Percentiles rank a stretch among this genome's conserved stretches.
These are phyloP conservation scores for Xylota segnis DNA, from an alignment of 2,888 invertebrate species.

Conservation along the genomic window DNA sequence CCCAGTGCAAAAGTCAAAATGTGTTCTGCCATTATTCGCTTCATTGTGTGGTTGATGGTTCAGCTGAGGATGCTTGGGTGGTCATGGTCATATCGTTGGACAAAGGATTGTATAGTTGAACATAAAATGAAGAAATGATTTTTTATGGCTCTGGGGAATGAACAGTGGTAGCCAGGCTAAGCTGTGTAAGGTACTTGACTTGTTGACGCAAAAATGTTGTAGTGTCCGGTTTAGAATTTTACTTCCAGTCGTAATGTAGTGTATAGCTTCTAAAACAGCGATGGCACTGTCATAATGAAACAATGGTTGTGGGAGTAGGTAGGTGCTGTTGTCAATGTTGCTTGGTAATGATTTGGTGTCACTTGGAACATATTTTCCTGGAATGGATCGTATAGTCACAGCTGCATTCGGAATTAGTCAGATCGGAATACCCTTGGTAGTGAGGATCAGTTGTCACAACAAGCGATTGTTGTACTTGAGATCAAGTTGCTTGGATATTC, in stretches of 20 bases:
- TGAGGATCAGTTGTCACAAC: neutral
- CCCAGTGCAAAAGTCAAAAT: conserved; percentile 52
- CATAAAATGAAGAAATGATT: conserved; percentile 29
- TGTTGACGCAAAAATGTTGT: neutral
- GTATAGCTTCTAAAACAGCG: neutral
- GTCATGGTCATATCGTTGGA: conserved; percentile 33
- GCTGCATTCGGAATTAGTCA: too few relatives aligned
- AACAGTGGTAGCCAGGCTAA: neutral
- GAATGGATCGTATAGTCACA: too few relatives aligned
- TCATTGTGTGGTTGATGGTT: conserved; percentile 47
- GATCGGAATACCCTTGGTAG: neutral
- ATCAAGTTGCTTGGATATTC: neutral
- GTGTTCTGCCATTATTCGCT: conserved; percentile 35
- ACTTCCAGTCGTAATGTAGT: neutral
- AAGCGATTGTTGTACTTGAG: neutral
- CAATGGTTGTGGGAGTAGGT: neutral
- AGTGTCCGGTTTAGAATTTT: neutral
- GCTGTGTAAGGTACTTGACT: conserved; percentile 5
- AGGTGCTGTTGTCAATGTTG: neutral
- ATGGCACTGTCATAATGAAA: neutral
- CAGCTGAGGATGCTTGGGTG: conserved; percentile 12
- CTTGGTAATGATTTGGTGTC: too few relatives aligned
- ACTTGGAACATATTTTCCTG: too few relatives aligned
- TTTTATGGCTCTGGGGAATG: conserved; percentile 5
- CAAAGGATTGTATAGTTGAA: conserved; percentile 35